Evolutionary conservation across 2,113 vertebrate species (phyloP).

Genomic region (Hiodon tergisus): DNA sequence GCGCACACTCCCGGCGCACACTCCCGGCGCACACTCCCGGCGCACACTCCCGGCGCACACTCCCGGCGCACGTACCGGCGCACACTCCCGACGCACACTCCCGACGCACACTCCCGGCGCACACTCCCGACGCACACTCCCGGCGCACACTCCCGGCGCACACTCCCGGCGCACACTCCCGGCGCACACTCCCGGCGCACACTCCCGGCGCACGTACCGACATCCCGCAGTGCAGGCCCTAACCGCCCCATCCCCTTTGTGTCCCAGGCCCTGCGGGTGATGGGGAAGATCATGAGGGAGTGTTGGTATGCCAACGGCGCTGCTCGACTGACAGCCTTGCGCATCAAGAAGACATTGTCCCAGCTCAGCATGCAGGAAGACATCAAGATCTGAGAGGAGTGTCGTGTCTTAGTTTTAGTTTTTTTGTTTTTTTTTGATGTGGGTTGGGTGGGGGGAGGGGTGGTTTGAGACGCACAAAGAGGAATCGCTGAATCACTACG

Average conservation of each 20-base stretch:
- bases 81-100: no score
- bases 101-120: no score
- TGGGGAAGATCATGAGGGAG: conserved; percentile 98
- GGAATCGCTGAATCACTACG: background rate
- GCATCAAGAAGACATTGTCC: conserved; percentile 97
- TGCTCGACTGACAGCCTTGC: conserved; percentile 85
- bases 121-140: no score
- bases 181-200: background rate
- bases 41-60: no score
- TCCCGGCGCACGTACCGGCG: no score
- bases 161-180: no score
- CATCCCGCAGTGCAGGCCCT: background rate
- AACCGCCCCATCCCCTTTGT: background rate
- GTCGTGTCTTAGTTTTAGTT: background rate
- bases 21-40: no score
- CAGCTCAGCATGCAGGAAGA: conserved; percentile 97
- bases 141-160: no score
- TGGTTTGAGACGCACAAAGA: conserved; percentile 30
- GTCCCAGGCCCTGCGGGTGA: conserved; percentile 82
- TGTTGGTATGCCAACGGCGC: conserved; percentile 97
- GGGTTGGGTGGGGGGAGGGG: no score
- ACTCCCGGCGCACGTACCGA: background rate
- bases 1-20: no score
- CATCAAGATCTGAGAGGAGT: conserved; percentile 75
- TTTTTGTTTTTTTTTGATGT: no score